Conservation (phyloP, 1,140 invertebrate genomes). For the Bombus superbus region DNA sequence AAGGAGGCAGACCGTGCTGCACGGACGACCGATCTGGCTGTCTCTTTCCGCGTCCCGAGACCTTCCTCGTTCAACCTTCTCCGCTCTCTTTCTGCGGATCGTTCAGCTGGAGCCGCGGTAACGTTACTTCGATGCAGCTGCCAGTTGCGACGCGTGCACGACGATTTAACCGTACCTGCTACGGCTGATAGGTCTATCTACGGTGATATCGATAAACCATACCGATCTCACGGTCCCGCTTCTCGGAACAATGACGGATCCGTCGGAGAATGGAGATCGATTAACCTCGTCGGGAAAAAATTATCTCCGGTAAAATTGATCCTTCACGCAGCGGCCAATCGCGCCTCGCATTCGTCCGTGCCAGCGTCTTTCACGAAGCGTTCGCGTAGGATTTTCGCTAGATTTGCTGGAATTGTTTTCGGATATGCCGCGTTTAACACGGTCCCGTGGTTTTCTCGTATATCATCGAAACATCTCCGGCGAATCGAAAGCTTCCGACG, state of each 20-base stretch:
- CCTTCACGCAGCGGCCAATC: not conserved
- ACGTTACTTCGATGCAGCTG: constrained; percentile 50
- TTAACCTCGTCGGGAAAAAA: constrained; percentile 29
- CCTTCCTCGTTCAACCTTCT: not conserved
- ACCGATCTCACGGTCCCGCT: constrained; percentile 43
- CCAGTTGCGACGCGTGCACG: constrained; percentile 38
- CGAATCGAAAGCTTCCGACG: not conserved
- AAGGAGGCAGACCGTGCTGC: constrained; percentile 49
- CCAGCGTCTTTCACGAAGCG: not conserved
- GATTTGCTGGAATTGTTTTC: constrained; percentile 11
- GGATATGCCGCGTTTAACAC: constrained; percentile 7
- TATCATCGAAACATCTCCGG: no score
- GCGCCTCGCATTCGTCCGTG: not conserved
- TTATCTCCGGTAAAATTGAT: constrained; percentile 18
- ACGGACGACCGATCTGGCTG: constrained; percentile 20
- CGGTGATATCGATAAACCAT: constrained; percentile 54
- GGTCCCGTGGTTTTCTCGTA: not conserved
- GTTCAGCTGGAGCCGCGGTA: constrained; percentile 16
- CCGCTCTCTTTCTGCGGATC: constrained; percentile 13
- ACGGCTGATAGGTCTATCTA: constrained; percentile 56
- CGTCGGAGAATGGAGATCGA: constrained; percentile 17
- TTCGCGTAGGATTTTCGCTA: not conserved
- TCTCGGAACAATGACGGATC: constrained; percentile 37
- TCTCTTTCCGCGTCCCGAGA: not conserved
- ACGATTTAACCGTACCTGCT: constrained; percentile 53